These are phyloP conservation scores for Ormyrus labotus DNA, from an alignment of 2,888 invertebrate genomes.

Conservation along the genomic window DNA sequence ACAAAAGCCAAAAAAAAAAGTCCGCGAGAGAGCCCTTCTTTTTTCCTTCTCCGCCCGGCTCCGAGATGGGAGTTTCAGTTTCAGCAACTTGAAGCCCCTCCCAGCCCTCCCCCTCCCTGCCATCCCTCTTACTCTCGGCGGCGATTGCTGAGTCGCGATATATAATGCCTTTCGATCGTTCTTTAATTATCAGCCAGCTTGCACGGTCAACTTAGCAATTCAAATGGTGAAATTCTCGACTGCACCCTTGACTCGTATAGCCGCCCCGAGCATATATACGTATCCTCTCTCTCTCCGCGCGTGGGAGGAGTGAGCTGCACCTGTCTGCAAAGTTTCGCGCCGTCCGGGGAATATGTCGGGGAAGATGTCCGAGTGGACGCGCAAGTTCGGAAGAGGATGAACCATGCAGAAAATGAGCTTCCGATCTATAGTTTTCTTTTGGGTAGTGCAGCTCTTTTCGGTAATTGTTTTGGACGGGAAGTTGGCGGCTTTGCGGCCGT, in stretches of 20 bases:
- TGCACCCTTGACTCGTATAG: slow-evolving; percentile 62
- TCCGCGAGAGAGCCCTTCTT: background rate
- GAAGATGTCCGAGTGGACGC: slow-evolving; percentile 25
- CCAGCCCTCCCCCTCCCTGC: too few relatives aligned
- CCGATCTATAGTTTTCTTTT: background rate
- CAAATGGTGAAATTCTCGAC: slow-evolving; percentile 61
- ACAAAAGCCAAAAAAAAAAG: slow-evolving; percentile 8
- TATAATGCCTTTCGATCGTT: slow-evolving; percentile 28
- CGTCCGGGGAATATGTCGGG: slow-evolving; percentile 21
- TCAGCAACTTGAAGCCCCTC: background rate
- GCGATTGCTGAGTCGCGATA: slow-evolving; percentile 22
- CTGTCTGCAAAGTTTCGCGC: slow-evolving; percentile 33
- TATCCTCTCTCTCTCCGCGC: background rate
- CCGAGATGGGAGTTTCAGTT: background rate
- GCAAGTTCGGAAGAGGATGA: background rate
- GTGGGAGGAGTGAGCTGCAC: background rate
- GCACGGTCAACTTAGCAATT: slow-evolving; percentile 64
- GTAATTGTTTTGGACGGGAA: slow-evolving; percentile 31
- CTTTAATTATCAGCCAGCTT: slow-evolving; percentile 62
- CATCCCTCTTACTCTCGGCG: too few relatives aligned
- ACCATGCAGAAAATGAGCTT: slow-evolving; percentile 16
- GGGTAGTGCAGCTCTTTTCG: background rate
- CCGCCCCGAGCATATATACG: background rate
- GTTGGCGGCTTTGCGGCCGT: background rate
- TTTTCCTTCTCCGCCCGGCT: too few relatives aligned